Evolutionary conservation across 2,888 invertebrate species (phyloP), one percentile per base, ranked within the genome.

Genomic region (Cyclophora albipunctata): DNA sequence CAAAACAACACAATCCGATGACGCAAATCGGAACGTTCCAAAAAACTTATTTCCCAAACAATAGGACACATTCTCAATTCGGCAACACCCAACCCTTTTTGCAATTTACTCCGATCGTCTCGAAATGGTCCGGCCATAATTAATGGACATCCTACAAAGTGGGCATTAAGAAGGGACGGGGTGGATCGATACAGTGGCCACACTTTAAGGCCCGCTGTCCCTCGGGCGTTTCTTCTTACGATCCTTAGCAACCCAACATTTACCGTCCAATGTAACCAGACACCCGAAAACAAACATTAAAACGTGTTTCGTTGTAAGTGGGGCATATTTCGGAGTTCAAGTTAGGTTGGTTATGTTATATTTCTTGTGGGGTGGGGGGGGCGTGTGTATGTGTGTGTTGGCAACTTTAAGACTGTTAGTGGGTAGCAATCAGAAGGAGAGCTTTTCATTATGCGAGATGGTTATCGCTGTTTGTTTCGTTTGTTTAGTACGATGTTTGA

Each of bases 371-470:
- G 47, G 75, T 58, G 55, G 60, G 46, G 67, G 81, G 62, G 54
- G 47, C 59, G 54, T 68, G 63, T 59, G 57, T 73, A 70, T 79
- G 81, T 82, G 83, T 64, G 81, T 67, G 71, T 72, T 73, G 63
- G 71, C 55, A 59, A 61, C 61, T 61, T 59, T 61, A 59, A 88
- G 86, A 88, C 84, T 83, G 84, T 84, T 84, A 81, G 75, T 72
- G 81, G 81, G 84, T 80, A 83, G 85, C 84, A 86, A 86, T 86
- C 85, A 84, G 79, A 77, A 76, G 71, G 71, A 76, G 75, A 73
- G 81, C 80, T 84, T 84, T 84, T 86, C 86, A 87, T 87, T 86
- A 84, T 82, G 76, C 71, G 73, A 77, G 81, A 84, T 81, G 80
- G 84, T 82, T 84, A 84, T 84, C 82, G 84, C 80, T 78, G 55